Percentiles rank a stretch among this genome's conserved stretches.
phyloP scores from a whole-genome alignment of 2,888 invertebrate species.

The Nesidiocoris tenuis region DNA sequence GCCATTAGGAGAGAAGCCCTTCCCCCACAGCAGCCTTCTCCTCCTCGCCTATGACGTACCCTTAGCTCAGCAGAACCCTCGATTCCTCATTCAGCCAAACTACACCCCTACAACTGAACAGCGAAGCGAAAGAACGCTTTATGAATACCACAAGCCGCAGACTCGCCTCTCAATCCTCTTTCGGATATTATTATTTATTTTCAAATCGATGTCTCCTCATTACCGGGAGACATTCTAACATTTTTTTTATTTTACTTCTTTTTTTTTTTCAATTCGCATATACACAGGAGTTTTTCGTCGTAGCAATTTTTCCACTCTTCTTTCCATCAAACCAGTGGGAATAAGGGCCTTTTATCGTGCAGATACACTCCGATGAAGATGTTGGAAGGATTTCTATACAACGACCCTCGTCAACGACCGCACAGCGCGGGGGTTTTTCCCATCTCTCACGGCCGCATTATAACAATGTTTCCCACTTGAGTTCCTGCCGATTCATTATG shows the following conservation, averaged over 20 bases:
- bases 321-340: constrained; percentile 23
- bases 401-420: not conserved
- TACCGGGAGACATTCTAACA: not conserved
- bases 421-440: not conserved
- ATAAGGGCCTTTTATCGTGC: constrained; percentile 25
- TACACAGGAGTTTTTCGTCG: not conserved
- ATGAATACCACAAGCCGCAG: not conserved
- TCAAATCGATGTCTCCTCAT: constrained; percentile 31
- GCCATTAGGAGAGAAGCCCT: constrained; percentile 24
- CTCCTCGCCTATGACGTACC: not conserved
- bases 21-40: not conserved
- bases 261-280: not conserved
- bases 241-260: not conserved
- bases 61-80: not conserved
- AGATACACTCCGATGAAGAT: constrained; percentile 38
- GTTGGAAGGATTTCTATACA: constrained; percentile 26
- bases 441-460: not conserved
- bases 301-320: not conserved
- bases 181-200: constrained; percentile 11
- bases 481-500: constrained; percentile 27
- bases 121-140: not conserved
- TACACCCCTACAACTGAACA: not conserved
- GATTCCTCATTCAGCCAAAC: not conserved
- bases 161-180: not conserved
- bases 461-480: constrained; percentile 32